Base-by-base conservation (phyloP, 2,888 invertebrate genomes). In the Lydus trimaculatus region DNA sequence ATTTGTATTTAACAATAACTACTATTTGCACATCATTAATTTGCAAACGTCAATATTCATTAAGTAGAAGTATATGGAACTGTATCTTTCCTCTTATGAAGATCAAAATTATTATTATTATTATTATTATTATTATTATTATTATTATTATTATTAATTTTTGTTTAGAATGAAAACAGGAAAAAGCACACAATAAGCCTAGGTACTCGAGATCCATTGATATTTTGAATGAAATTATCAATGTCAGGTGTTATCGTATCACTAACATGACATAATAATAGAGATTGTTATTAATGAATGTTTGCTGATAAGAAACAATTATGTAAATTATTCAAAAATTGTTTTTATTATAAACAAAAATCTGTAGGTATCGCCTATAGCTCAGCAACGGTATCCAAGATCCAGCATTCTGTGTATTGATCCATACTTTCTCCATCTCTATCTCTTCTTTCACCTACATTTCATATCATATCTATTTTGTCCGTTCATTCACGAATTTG, bases 371-470 rank as follows among this genome's bases (percentile, higher is more conserved):
- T 48, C 48, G 20, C 63, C 65, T 58, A 61, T 58, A 43, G 61
- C 65, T 62, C 67, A 63, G 70, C 67, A 67, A 69, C 66, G 64
- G 72, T 74, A 75, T 72, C 75, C 73, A 70, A 71, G 75, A 71
- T 69, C 69, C 78, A 80, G 80, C 78, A 77, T 78, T 78, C 76
- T 79, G 79, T 79, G 79, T 81, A 81, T 82, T 80, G 81, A 81
- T 81, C 80, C 78, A 74, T 74, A 74, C 75, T 79, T 77, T 75
- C 77, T 76, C 80, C 77, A 75, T 79, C 78, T 79, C 81, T 77
- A 76, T 79, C 79, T 80, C 78, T 77, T 77, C 78, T 77, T 77
- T 78, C 78, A 74, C 76, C 76, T 75, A 79, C 77, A 79, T 77
- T 76, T 75, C 39, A 71, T 75, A 72, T 72, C 73, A 76, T 75